phyloP scores from a whole-genome alignment of 2,113 vertebrate genomes.

The Tetraodon nigroviridis region DNA sequence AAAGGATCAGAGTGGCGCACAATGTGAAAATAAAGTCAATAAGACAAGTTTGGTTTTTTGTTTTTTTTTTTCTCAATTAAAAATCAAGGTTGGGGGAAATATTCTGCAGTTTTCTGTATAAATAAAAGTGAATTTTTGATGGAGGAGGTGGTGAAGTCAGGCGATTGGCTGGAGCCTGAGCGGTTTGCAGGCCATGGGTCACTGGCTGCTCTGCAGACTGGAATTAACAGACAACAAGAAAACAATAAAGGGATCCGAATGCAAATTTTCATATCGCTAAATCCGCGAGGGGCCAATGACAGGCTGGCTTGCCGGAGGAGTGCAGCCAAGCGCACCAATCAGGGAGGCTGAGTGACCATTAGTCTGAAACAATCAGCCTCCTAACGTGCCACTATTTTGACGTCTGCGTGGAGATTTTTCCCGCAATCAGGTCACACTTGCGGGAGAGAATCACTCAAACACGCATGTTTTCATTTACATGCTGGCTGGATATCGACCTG shows the following conservation, averaged over 20 bases:
- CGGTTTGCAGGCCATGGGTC: constrained; percentile 68
- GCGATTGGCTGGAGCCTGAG: constrained; percentile 37
- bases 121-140: constrained; percentile 5
- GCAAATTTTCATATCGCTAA: constrained; percentile 73
- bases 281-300: constrained; percentile 63
- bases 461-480: constrained; percentile 57
- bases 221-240: constrained; percentile 79
- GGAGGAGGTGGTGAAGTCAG: constrained; percentile 25
- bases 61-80: background rate
- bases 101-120: background rate
- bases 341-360: constrained; percentile 72
- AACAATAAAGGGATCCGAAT: constrained; percentile 74
- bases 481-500: constrained; percentile 57
- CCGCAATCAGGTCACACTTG: constrained; percentile 70
- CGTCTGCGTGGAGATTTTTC: constrained; percentile 51
- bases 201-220: constrained; percentile 77
- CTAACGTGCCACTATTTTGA: constrained; percentile 70
- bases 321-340: constrained; percentile 70
- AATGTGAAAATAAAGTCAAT: background rate
- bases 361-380: constrained; percentile 78
- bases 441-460: constrained; percentile 48
- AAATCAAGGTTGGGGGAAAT: background rate
- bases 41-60: background rate
- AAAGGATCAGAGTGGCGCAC: background rate
- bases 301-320: constrained; percentile 47